Evolutionary conservation across 2,888 invertebrate genomes (phyloP).

Genomic region (Pollenia griseotomentosa): DNA sequence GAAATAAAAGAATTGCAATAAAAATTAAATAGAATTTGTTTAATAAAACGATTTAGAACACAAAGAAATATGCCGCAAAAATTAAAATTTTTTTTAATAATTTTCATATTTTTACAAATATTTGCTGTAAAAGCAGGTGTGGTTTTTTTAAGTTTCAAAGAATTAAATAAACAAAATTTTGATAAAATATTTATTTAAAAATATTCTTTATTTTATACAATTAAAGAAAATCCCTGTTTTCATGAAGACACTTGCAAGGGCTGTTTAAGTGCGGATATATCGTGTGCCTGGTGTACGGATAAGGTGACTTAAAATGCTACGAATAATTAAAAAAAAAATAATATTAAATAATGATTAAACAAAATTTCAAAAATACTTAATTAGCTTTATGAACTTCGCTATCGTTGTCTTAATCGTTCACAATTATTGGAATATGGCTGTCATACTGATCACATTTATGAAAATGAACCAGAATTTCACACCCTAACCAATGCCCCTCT

Average conservation of each 20-base stretch:
- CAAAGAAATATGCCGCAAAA: conserved; percentile 19
- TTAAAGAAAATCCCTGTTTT: conserved; percentile 79
- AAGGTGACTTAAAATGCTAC: conserved; percentile 76
- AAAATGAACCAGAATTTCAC: conserved; percentile 78
- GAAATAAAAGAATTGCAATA: conserved; percentile 9
- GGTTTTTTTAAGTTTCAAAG: not conserved
- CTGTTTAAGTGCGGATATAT: conserved; percentile 78
- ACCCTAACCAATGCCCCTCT: conserved; percentile 76
- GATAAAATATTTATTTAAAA: not conserved
- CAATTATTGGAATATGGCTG: conserved; percentile 79
- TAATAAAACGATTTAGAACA: conserved; percentile 11
- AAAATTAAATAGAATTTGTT: not conserved
- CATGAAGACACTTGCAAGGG: conserved; percentile 80
- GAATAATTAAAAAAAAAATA: conserved; percentile 18
- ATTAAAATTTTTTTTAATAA: not conserved
- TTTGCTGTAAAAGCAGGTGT: conserved; percentile 39
- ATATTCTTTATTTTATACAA: conserved; percentile 18
- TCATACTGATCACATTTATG: conserved; percentile 77
- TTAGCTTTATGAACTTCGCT: conserved; percentile 77
- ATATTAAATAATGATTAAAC: not conserved
- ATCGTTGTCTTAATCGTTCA: conserved; percentile 79
- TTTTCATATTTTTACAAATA: conserved; percentile 18
- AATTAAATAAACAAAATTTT: not conserved
- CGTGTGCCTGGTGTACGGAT: conserved; percentile 84
- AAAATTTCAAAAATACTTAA: not conserved